Evolutionary conservation across 2,888 invertebrate genomes (phyloP), one percentile per base, ranked within the genome.

Genomic region (Drosophila pseudotakahashii): DNA sequence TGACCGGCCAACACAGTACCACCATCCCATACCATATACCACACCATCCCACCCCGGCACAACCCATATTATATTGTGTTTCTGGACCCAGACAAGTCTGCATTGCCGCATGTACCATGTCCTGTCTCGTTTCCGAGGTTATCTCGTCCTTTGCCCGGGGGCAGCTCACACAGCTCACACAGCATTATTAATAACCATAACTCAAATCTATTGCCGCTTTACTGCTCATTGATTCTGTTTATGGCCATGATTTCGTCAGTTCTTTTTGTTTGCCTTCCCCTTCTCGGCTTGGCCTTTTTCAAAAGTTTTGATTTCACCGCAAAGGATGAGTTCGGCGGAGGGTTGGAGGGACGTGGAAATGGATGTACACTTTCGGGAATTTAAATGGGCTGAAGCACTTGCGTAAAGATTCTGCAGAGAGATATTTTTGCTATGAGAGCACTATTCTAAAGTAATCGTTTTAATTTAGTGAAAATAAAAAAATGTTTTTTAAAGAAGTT

Each of bases 151-250:
- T 50, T 48, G 41, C 50, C 54, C 44, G 32, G 44, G 53, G 67
- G 66, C 48, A 23, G 37, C 54, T 59, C 53, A 48, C 70, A 41
- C 48, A 23, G 42, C 54, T 59, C 53, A 48, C 70, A 41, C 67
- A 68, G 74, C 76, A 85, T 88, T 89, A 89, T 88, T 89, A 89
- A 88, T 89, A 88, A 79, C 88, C 85, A 89, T 89, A 89, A 89
- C 83, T 89, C 88, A 89, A 87, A 89, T 89, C 88, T 85, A 88
- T 88, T 83, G 79, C 76, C 75, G 81, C 81, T 87, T 84, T 87
- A 79, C 79, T 85, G 83, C 80, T 87, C 81, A 87, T 81, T 87
- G 89, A 83, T 79, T 76, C 76, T 75, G 77, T 76, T 78, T 81
- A 79, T 83, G 76, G 44, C 60, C 68, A 58, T 53, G 70, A 61